Evolutionary conservation across 2,888 invertebrate species (phyloP), one percentile per base, ranked within the genome.

Genomic region (Heliconius aoede): DNA sequence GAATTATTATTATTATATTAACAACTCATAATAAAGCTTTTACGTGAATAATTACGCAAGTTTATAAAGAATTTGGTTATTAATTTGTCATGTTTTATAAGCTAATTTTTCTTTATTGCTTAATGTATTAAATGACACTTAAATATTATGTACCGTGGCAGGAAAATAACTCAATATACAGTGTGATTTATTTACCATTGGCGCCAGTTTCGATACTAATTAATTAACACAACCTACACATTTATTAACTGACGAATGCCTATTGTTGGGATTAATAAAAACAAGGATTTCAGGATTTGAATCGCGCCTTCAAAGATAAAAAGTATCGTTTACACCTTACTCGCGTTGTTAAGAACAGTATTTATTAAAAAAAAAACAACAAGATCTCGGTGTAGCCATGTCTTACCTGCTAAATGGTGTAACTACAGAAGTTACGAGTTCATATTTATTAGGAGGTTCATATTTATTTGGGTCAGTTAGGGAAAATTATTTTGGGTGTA

Each of bases 181-280:
- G 77, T 46, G 77, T 32, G 78, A 72, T 77, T 79, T 79, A 77
- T 74, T 77, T 79, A 77, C 74, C 74, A 77, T 61, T 77, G 91
- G 91, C 91, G 91, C 90, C 89, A 82, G 81, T 81, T 82, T 89
- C 88, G 87, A 89, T 88, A 86, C 84, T 86, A 88, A 90, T 91
- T 90, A 89, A 88, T 91, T 89, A 86, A 87, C 86, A 86, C 87
- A 83, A 84, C 84, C 84, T 82, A 83, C 85, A 79, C 83, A 82
- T 83, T 84, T 82, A 82, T 83, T 80, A 80, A 79, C 79, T 82
- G 83, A 82, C 81, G 82, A 81, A 81, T 82, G 75, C 77, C 72
- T 79, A 80, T 82, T 79, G 80, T 77, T 74, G 60, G 32, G 68
- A 11, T 36, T 46, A 46, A n/a, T n/a, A n/a, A n/a, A n/a, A n/a